Percentiles rank a stretch among this genome's conserved stretches.
These are phyloP conservation scores for Pachyseris speciosa DNA, from an alignment of 64 coral and sea anemone species.

Conservation along the genomic window DNA sequence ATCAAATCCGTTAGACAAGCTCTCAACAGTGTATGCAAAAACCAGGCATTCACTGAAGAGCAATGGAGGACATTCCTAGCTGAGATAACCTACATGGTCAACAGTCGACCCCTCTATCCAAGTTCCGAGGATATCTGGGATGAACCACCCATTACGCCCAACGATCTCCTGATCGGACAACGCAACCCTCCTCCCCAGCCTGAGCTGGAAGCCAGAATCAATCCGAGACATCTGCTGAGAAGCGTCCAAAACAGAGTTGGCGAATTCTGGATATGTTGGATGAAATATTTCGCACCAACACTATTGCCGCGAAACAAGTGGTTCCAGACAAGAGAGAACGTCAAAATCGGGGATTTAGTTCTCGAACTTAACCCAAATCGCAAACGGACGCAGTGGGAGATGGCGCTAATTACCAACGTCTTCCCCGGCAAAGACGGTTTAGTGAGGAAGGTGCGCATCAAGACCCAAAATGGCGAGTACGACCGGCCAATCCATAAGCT, in stretches of 20 bases:
- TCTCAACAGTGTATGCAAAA: constrained; percentile 50
- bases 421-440: constrained; percentile 55
- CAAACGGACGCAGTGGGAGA: constrained; percentile 63
- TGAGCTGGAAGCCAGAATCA: constrained; percentile 50
- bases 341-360: constrained; percentile 65
- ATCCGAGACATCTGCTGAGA: constrained; percentile 57
- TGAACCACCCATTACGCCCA: constrained; percentile 56
- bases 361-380: constrained; percentile 58
- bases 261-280: constrained; percentile 60
- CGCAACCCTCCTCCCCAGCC: constrained; percentile 30
- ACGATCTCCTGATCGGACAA: constrained; percentile 40
- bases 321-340: constrained; percentile 75
- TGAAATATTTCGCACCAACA: constrained; percentile 63
- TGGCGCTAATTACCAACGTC: constrained; percentile 48
- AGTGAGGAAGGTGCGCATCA: constrained; percentile 49
- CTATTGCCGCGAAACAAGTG: constrained; percentile 63
- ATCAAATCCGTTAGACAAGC: constrained; percentile 73
- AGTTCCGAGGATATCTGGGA: constrained; percentile 73
- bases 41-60: constrained; percentile 71
- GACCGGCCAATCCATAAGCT: constrained; percentile 77
- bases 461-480: constrained; percentile 44
- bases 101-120: constrained; percentile 59
- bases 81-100: constrained; percentile 65
- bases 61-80: constrained; percentile 61
- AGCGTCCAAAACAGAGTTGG: constrained; percentile 56